Percentiles rank a stretch among this genome's conserved stretches.
phyloP scores from a whole-genome alignment of 2,113 vertebrate species.

The Anhinga anhinga region DNA sequence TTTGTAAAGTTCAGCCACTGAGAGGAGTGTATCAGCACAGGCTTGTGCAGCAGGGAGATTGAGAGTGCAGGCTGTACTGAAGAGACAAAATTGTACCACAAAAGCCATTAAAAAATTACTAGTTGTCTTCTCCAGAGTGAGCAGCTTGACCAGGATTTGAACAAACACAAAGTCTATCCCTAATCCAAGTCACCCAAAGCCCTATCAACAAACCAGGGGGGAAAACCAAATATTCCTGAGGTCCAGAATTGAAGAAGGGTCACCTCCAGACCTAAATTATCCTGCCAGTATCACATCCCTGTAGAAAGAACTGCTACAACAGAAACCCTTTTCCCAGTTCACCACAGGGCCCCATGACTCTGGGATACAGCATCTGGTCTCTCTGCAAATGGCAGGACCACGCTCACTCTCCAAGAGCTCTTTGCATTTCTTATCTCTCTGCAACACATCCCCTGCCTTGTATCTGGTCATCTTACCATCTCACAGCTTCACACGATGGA shows the following conservation, averaged over 20 bases:
- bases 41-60: not conserved
- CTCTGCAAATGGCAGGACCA: not conserved
- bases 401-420: not conserved
- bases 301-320: rapidly evolving
- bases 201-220: not conserved
- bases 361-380: not conserved
- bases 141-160: not conserved
- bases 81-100: not conserved
- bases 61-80: not conserved
- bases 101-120: not conserved
- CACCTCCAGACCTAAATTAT: not conserved
- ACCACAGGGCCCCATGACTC: rapidly evolving
- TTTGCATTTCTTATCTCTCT: not conserved
- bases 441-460: rapidly evolving
- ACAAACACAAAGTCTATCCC: not conserved
- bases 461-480: not conserved
- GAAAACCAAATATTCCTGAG: not conserved
- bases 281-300: not conserved
- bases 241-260: not conserved
- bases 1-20: not conserved
- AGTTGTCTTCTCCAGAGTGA: not conserved
- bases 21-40: not conserved
- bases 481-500: not conserved
- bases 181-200: not conserved
- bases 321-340: not conserved